phyloP scores from a whole-genome alignment of 2,113 vertebrate genomes.

The Corythoichthys haematopterus region DNA sequence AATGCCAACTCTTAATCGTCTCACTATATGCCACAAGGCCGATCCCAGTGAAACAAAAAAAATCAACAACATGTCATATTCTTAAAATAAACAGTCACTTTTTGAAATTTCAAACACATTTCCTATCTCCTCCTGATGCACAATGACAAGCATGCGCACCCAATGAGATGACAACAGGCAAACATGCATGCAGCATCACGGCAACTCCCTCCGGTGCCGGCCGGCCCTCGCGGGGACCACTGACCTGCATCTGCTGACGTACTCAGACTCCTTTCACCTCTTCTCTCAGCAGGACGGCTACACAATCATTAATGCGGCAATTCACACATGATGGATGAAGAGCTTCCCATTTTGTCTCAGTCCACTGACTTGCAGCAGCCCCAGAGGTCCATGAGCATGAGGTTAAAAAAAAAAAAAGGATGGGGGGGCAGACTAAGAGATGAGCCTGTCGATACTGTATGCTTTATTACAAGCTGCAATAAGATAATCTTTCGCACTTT shows the following conservation, averaged over 20 bases:
- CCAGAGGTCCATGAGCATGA: conserved; percentile 42
- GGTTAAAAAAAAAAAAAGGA: conserved; percentile 30
- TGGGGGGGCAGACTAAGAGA: conserved; percentile 15
- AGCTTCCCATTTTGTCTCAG: conserved; percentile 58
- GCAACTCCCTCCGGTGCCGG: conserved; percentile 5
- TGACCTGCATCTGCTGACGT: conserved; percentile 84
- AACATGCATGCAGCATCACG: conserved; percentile 4
- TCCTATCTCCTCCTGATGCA: conserved; percentile 27
- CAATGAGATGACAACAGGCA: conserved; percentile 40
- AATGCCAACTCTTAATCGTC: background rate
- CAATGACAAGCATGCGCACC: conserved; percentile 5
- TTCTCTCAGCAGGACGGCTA: conserved; percentile 53
- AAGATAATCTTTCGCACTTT: conserved; percentile 76
- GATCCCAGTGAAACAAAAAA: background rate
- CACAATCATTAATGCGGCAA: conserved; percentile 47
- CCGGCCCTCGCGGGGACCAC: conserved; percentile 73
- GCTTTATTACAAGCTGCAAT: conserved; percentile 85
- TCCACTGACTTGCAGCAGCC: conserved; percentile 60
- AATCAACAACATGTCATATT: conserved; percentile 15
- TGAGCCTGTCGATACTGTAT: conserved; percentile 78
- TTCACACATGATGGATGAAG: conserved; percentile 53
- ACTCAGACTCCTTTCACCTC: conserved; percentile 77
- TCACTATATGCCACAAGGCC: background rate
- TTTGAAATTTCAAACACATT: conserved; percentile 17
- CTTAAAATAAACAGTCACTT: conserved; percentile 34